phyloP scores from a whole-genome alignment of 2,888 invertebrate genomes.

The Zootermopsis nevadensis region DNA sequence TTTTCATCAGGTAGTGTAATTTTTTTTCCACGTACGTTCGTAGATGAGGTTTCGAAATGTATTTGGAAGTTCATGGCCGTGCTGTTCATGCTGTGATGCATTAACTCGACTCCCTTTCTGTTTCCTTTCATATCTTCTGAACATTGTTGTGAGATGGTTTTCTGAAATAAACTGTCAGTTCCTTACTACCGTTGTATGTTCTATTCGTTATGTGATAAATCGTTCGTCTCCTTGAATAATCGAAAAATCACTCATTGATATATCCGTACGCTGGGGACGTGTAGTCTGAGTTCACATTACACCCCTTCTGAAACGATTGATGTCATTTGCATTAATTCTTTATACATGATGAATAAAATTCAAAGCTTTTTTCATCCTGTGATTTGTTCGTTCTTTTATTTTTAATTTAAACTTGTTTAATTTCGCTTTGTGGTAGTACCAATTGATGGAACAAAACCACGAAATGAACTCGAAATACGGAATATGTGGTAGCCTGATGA shows the following conservation, averaged over 20 bases:
- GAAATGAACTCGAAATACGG: background rate
- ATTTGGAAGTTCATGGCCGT: too few relatives aligned
- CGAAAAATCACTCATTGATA: background rate
- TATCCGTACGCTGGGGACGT: background rate
- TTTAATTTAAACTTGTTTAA: background rate
- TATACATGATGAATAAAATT: background rate
- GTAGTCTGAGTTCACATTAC: background rate
- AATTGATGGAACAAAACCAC: background rate
- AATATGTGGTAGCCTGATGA: background rate
- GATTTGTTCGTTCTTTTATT: background rate
- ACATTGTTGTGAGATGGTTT: conserved; percentile 5
- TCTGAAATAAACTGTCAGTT: background rate
- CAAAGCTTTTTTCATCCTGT: background rate
- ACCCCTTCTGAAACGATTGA: background rate
- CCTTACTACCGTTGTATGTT: background rate
- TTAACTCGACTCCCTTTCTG: background rate
- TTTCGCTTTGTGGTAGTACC: background rate
- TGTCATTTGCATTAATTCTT: background rate
- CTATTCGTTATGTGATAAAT: background rate
- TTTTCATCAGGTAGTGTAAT: too few relatives aligned
- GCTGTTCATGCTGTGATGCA: too few relatives aligned
- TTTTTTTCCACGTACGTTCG: too few relatives aligned
- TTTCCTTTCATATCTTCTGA: background rate
- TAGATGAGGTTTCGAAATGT: too few relatives aligned
- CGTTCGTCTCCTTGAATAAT: background rate